phyloP scores from a whole-genome alignment of 2,888 invertebrate species.

The Drosophila subquinaria region DNA sequence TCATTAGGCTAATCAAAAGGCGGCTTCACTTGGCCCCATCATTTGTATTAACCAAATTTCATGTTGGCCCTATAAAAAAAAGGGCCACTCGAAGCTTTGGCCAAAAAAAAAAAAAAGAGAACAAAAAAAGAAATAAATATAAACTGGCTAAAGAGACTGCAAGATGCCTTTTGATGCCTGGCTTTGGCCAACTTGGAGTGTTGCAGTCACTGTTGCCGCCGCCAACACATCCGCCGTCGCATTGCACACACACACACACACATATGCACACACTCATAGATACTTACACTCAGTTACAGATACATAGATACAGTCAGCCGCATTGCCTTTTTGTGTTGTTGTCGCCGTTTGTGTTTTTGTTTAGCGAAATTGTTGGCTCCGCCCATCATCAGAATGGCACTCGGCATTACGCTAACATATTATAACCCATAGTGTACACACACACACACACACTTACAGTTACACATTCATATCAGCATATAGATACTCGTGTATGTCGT shows the following conservation, averaged over 20 bases:
- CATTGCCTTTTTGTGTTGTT: conserved; percentile 65
- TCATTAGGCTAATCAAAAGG: conserved; percentile 80
- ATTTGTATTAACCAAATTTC: conserved; percentile 76
- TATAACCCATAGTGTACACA: conserved; percentile 69
- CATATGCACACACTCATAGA: conserved; percentile 11
- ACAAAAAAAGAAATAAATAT: neutral
- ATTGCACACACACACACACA: conserved; percentile 34
- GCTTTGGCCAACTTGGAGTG: conserved; percentile 55
- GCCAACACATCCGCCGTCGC: conserved; percentile 72
- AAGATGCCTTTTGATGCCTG: conserved; percentile 72
- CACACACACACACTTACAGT: conserved; percentile 35
- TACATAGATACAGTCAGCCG: conserved; percentile 46
- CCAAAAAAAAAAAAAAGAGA: conserved; percentile 35
- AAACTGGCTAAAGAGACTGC: conserved; percentile 28
- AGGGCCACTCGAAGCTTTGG: conserved; percentile 49
- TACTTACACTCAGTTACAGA: conserved; percentile 12
- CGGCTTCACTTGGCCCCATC: conserved; percentile 33
- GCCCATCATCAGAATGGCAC: conserved; percentile 81
- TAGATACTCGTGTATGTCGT: conserved; percentile 19
- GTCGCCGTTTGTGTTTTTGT: conserved; percentile 71
- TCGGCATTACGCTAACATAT: conserved; percentile 81
- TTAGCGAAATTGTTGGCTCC: conserved; percentile 81
- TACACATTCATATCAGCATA: conserved; percentile 12
- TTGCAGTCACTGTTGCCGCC: conserved; percentile 57
- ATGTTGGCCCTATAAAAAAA: conserved; percentile 32